A percentile compares a stretch with the other conserved stretches of the same genome.
phyloP scores from a whole-genome alignment of 2,797 vertebrate genomes.

The Syngnathus acus region DNA sequence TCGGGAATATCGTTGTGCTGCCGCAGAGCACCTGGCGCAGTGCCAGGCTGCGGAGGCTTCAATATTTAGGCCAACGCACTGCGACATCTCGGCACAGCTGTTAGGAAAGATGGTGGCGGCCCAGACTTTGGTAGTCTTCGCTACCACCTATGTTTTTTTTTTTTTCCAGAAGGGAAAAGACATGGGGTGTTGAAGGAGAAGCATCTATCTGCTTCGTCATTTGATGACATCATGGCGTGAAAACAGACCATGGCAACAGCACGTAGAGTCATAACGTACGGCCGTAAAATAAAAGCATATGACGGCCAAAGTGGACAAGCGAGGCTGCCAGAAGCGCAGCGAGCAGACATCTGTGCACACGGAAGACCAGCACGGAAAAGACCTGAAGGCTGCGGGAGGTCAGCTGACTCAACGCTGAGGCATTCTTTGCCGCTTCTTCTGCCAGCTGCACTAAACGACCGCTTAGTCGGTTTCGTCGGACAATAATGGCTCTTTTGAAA shows the following conservation, averaged over 20 bases:
- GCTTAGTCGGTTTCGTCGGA: too few species aligned
- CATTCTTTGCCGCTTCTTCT: neutral
- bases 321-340: conserved; percentile 6
- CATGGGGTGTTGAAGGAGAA: neutral
- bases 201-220: neutral
- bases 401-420: conserved; percentile 19
- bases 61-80: too few species aligned
- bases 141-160: neutral
- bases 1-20: neutral
- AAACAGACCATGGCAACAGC: conserved; percentile 8
- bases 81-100: too few species aligned
- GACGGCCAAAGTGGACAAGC: neutral
- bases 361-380: conserved; percentile 1
- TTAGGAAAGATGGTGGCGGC: too few species aligned
- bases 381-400: conserved; percentile 11
- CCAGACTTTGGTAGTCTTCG: too few species aligned
- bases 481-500: neutral
- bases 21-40: too few species aligned
- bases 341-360: neutral
- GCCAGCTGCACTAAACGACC: neutral
- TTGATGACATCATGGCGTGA: conserved; percentile 3
- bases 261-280: conserved; percentile 6
- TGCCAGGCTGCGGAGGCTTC: too few species aligned
- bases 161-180: neutral
- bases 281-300: conserved; percentile 21